A percentile compares a stretch with the other conserved stretches of the same genome.
phyloP scores from a whole-genome alignment of 2,888 invertebrate species.

The Erebia ligea region DNA sequence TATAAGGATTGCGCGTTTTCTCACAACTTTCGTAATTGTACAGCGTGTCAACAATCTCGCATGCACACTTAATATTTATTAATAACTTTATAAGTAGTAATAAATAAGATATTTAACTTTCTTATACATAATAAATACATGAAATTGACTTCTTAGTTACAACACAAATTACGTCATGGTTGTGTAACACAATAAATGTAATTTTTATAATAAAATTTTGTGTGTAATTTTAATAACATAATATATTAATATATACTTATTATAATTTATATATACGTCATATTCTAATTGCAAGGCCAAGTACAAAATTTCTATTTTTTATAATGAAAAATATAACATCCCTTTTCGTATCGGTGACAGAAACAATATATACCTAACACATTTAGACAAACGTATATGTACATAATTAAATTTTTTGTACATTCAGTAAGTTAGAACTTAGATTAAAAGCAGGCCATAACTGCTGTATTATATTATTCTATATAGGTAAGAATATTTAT shows the following conservation, averaged over 20 bases:
- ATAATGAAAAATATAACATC: conserved; percentile 23
- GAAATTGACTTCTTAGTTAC: conserved; percentile 77
- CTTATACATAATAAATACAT: conserved; percentile 62
- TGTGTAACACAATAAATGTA: conserved; percentile 52
- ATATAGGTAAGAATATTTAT: conserved; percentile 1
- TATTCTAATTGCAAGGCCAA: conserved; percentile 30
- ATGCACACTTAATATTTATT: conserved; percentile 65
- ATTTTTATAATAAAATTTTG: conserved; percentile 19
- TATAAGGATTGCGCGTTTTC: conserved; percentile 62
- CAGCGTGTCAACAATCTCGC: conserved; percentile 66
- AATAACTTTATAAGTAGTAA: conserved; percentile 52
- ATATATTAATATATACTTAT: background rate
- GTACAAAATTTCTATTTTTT: conserved; percentile 28
- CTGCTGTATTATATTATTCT: background rate
- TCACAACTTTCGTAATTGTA: conserved; percentile 62
- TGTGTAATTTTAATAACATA: background rate
- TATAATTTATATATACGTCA: conserved; percentile 11
- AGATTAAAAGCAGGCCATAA: conserved; percentile 21
- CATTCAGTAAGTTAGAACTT: conserved; percentile 22
- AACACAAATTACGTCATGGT: conserved; percentile 65
- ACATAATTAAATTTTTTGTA: conserved; percentile 25
- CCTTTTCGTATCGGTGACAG: conserved; percentile 26
- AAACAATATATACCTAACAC: conserved; percentile 25
- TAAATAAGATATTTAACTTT: conserved; percentile 54
- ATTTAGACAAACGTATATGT: conserved; percentile 23